Conservation (phyloP, 2,888 invertebrate species). For the Diadromus collaris region DNA sequence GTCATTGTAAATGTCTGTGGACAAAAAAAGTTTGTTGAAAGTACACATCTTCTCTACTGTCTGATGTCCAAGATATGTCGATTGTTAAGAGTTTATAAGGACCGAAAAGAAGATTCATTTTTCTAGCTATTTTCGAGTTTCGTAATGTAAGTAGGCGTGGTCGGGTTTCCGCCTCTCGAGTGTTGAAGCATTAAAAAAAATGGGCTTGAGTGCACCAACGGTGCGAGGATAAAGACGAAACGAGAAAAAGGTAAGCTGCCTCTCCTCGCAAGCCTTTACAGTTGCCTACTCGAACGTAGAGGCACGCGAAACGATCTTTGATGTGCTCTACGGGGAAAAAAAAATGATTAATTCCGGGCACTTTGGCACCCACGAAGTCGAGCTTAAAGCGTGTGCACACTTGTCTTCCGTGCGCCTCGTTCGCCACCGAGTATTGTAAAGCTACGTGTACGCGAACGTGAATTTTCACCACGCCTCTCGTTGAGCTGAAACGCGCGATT, state of each 20-base stretch:
- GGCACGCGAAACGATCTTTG: slow-evolving; percentile 49
- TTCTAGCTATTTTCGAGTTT: slow-evolving; percentile 42
- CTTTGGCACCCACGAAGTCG: slow-evolving; percentile 56
- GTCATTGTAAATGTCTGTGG: too few relatives aligned
- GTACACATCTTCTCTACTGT: not conserved
- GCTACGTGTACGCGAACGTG: slow-evolving; percentile 6
- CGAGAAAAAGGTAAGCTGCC: slow-evolving; percentile 3
- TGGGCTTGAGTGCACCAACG: slow-evolving; percentile 49
- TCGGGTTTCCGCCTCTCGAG: slow-evolving; percentile 47
- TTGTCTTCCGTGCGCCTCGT: slow-evolving; percentile 33
- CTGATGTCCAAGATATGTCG: not conserved
- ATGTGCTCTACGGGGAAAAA: slow-evolving; percentile 26
- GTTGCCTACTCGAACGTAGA: slow-evolving; percentile 21
- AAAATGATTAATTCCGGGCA: slow-evolving; percentile 59
- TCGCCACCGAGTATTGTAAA: slow-evolving; percentile 6
- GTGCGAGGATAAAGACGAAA: slow-evolving; percentile 20
- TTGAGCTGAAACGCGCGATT: slow-evolving; percentile 21
- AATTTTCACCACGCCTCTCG: slow-evolving; percentile 41
- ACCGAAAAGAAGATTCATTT: slow-evolving; percentile 1
- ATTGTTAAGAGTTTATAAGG: not conserved
- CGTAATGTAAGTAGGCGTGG: slow-evolving; percentile 48
- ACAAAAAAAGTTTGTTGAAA: too few relatives aligned
- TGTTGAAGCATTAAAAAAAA: slow-evolving; percentile 44
- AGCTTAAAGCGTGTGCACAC: slow-evolving; percentile 37
- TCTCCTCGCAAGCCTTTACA: slow-evolving; percentile 3